Evolutionary conservation across 2,797 vertebrate genomes (phyloP).

Genomic region (Ctenochaetus hawaiiensis): DNA sequence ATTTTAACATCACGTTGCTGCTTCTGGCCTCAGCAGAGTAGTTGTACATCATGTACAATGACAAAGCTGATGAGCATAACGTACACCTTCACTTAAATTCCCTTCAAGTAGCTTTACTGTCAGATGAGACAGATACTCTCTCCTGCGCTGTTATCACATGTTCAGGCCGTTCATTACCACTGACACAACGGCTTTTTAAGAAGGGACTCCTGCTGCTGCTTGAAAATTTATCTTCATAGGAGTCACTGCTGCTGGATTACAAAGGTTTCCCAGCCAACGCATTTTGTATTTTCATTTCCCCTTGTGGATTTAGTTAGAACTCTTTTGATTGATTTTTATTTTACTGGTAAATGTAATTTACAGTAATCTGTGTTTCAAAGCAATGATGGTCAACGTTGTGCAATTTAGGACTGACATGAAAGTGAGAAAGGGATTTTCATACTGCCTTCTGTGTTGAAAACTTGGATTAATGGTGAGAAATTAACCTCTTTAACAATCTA

Average conservation of each 20-base stretch:
- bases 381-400: background rate
- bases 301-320: background rate
- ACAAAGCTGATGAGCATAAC: slow-evolving; percentile 3
- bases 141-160: no score
- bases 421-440: background rate
- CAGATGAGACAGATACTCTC: no score
- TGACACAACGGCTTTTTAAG: no score
- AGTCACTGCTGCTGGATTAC: slow-evolving; percentile 29
- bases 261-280: slow-evolving; percentile 4
- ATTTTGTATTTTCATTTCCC: background rate
- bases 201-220: no score
- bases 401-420: background rate
- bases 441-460: background rate
- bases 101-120: background rate
- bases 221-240: no score
- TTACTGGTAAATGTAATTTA: background rate
- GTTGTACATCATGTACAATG: background rate
- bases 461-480: background rate
- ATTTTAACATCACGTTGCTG: background rate
- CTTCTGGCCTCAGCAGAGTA: background rate
- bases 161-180: no score
- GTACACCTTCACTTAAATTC: background rate
- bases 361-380: background rate
- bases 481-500: background rate
- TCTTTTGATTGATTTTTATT: background rate